phyloP scores from a whole-genome alignment of 2,888 invertebrate species.

The Epinotia bilunana region DNA sequence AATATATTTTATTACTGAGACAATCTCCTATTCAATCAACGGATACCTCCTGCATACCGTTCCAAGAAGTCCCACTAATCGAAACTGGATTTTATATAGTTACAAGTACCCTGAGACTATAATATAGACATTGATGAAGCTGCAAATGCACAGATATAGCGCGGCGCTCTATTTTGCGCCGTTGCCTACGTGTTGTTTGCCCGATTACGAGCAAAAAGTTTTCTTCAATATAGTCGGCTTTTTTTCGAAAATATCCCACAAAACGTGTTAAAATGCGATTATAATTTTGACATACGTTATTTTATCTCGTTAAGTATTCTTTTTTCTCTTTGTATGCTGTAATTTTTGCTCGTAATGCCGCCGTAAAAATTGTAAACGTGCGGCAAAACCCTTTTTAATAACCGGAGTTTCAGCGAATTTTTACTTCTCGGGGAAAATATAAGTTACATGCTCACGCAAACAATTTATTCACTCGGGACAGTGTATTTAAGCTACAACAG shows the following conservation, averaged over 20 bases:
- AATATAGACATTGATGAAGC: not conserved
- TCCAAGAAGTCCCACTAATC: not conserved
- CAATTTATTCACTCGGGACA: conserved; percentile 7
- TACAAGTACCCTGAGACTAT: too few species aligned
- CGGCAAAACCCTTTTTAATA: conserved; percentile 21
- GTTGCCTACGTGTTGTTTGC: too few species aligned
- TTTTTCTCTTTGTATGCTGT: not conserved
- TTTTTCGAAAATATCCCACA: not conserved
- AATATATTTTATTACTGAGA: not conserved
- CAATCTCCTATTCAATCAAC: too few species aligned
- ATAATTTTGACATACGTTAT: not conserved
- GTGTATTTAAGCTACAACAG: not conserved
- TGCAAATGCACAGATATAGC: not conserved
- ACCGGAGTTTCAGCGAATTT: conserved; percentile 18
- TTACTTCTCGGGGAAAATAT: conserved; percentile 6
- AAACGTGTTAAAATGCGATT: not conserved
- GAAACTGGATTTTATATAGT: too few species aligned
- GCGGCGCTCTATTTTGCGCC: too few species aligned
- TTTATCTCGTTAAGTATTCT: not conserved
- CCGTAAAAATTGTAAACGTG: conserved; percentile 29
- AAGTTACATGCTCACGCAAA: conserved; percentile 7
- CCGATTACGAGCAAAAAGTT: too few species aligned
- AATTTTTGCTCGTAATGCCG: conserved; percentile 5
- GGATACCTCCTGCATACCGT: not conserved
- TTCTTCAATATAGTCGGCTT: not conserved